Percentiles rank a stretch among this genome's conserved stretches.
Conservation (phyloP, 2,797 vertebrate species). For the Triplophysa bombifrons region DNA sequence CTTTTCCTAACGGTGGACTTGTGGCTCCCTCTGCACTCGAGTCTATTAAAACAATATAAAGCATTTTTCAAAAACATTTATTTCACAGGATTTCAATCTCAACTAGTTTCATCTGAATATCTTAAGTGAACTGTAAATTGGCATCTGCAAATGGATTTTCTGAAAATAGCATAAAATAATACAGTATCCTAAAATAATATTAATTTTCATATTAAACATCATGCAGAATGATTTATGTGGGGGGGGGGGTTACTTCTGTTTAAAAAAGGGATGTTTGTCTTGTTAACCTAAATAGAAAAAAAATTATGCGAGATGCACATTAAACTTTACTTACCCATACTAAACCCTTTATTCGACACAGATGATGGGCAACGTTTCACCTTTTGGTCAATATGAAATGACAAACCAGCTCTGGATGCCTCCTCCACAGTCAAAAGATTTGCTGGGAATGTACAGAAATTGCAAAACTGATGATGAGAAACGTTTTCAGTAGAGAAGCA, state of each 20-base stretch:
- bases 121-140: too few relatives aligned
- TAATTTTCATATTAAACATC: too few relatives aligned
- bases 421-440: slow-evolving; percentile 82
- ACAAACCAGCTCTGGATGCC: slow-evolving; percentile 71
- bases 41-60: slow-evolving; percentile 41
- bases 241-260: too few relatives aligned
- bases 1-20: slow-evolving; percentile 76
- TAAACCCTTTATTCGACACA: slow-evolving; percentile 78
- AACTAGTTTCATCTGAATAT: too few relatives aligned
- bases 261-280: too few relatives aligned
- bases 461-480: neutral
- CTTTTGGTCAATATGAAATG: slow-evolving; percentile 76
- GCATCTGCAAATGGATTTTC: too few relatives aligned
- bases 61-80: too few relatives aligned
- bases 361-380: slow-evolving; percentile 79
- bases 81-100: too few relatives aligned
- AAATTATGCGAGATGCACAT: neutral
- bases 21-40: slow-evolving; percentile 78
- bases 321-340: slow-evolving; percentile 70
- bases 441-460: slow-evolving; percentile 37
- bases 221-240: too few relatives aligned
- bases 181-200: too few relatives aligned
- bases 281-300: too few relatives aligned
- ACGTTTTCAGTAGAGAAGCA: neutral
- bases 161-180: too few relatives aligned